Conservation (phyloP, 2,113 vertebrate genomes). For the Oxyruncus cristatus region DNA sequence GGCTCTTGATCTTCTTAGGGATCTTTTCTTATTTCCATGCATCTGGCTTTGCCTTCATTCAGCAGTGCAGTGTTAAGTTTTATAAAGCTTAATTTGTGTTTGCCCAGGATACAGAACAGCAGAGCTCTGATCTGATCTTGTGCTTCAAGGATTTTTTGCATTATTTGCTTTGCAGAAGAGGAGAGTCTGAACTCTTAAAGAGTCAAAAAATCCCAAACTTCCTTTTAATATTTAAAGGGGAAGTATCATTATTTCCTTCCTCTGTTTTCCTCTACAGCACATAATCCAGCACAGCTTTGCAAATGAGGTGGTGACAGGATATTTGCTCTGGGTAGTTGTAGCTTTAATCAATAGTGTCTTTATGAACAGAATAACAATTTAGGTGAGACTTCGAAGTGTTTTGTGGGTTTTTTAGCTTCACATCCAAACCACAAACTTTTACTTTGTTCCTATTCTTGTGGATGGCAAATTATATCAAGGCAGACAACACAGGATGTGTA, state of each 20-base stretch:
- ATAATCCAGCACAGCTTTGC: background rate
- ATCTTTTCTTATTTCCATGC: background rate
- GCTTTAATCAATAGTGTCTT: background rate
- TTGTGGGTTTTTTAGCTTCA: rapidly evolving
- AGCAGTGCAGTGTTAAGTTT: background rate
- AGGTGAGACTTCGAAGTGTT: background rate
- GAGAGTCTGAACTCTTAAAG: background rate
- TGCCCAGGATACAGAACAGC: background rate
- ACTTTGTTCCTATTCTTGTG: background rate
- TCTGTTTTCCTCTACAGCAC: background rate
- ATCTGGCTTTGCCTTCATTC: background rate
- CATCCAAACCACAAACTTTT: background rate
- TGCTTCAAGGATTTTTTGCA: background rate
- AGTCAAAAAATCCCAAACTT: background rate
- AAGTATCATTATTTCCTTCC: background rate
- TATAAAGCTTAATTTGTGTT: background rate
- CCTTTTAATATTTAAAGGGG: background rate
- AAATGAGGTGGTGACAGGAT: background rate
- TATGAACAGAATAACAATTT: background rate
- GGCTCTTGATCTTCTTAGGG: background rate
- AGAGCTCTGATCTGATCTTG: background rate
- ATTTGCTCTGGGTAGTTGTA: background rate
- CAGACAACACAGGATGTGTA: background rate
- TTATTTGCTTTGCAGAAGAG: background rate
- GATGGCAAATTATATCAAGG: background rate